phyloP scores from a whole-genome alignment of 2,888 invertebrate genomes.

The Caenorhabditis sinica region DNA sequence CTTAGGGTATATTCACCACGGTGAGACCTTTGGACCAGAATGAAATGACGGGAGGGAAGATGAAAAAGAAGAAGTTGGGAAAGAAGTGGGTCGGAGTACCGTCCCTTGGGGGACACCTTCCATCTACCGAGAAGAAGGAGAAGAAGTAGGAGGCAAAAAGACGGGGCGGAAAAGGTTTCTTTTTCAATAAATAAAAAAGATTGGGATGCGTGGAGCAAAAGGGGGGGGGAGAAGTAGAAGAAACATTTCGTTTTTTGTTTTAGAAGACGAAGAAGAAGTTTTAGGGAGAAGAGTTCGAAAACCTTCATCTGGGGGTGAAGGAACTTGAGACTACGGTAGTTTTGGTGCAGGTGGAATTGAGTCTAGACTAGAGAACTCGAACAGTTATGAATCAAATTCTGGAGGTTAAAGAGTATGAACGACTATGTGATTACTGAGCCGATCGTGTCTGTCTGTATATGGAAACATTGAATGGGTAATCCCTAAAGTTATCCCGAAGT shows the following conservation, averaged over 20 bases:
- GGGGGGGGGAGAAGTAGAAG: neutral
- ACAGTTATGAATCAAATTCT: too few species aligned
- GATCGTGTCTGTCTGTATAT: too few species aligned
- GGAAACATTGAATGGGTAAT: too few species aligned
- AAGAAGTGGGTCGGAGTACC: conserved; percentile 8
- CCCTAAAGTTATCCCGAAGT: too few species aligned
- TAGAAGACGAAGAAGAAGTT: neutral
- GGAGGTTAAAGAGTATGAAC: too few species aligned
- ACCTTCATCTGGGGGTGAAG: neutral
- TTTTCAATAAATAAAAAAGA: conserved; percentile 35
- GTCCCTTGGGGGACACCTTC: conserved; percentile 29
- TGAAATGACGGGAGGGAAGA: conserved; percentile 19
- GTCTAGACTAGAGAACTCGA: too few species aligned
- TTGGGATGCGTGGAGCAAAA: conserved; percentile 8
- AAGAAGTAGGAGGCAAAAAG: conserved; percentile 2
- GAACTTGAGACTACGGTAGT: neutral
- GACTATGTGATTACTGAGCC: too few species aligned
- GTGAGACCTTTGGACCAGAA: conserved; percentile 25
- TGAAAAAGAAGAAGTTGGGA: conserved; percentile 11
- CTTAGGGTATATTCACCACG: conserved; percentile 18
- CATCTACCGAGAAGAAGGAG: conserved; percentile 19
- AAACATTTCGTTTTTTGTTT: conserved; percentile 29
- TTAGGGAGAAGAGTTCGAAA: conserved; percentile 22
- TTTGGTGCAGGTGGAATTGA: neutral
- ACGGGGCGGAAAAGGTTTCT: conserved; percentile 4